A percentile compares a stretch with the other conserved stretches of the same genome.
Evolutionary conservation across 2,888 invertebrate genomes (phyloP).

Genomic region (Arge pagana): DNA sequence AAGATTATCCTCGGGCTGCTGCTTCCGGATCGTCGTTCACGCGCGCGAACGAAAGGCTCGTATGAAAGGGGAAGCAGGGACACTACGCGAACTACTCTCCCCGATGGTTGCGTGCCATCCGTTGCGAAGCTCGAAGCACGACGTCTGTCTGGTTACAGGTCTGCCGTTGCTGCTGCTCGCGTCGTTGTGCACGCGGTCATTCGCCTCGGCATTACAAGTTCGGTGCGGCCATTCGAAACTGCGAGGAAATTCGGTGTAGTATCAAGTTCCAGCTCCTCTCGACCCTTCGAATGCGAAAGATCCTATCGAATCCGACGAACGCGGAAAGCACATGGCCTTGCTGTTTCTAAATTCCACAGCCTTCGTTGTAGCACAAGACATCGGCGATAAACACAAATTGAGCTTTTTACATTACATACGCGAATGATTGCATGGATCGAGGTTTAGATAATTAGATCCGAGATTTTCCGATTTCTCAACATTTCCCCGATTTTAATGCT

Average conservation of each 20-base stretch:
- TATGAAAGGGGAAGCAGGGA: no score
- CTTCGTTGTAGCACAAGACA: not conserved
- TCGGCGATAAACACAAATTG: no score
- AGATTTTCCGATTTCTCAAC: no score
- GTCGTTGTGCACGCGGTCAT: constrained; percentile 47
- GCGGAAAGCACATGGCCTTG: not conserved
- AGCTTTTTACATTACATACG: no score
- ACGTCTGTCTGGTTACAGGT: no score
- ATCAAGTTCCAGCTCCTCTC: not conserved
- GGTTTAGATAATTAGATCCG: no score
- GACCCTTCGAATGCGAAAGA: not conserved
- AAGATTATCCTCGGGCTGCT: no score
- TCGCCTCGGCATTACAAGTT: constrained; percentile 51
- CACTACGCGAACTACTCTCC: not conserved
- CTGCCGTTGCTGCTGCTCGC: constrained; percentile 19
- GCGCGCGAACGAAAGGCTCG: no score
- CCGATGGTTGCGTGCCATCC: not conserved
- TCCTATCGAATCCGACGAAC: not conserved
- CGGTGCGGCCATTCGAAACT: constrained; percentile 50
- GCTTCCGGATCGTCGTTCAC: no score
- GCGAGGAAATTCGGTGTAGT: constrained; percentile 25
- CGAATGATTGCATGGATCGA: no score
- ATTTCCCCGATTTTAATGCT: no score
- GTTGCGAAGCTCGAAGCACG: constrained; percentile 9
- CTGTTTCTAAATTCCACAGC: not conserved